Evolutionary conservation across 2,888 invertebrate genomes (phyloP).

Genomic region (Drosophila infuscata): DNA sequence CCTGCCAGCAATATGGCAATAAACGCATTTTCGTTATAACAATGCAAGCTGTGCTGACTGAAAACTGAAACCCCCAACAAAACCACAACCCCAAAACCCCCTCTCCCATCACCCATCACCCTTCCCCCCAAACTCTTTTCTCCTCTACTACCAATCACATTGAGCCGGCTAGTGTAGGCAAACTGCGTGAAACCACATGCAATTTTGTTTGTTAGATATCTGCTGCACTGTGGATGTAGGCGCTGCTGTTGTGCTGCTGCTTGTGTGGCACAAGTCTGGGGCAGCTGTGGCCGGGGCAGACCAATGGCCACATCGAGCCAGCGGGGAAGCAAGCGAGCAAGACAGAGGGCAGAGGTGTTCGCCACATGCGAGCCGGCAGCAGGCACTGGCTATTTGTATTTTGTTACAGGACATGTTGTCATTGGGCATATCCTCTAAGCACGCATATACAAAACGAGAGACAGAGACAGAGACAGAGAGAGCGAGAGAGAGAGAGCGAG

Average conservation of each 20-base stretch:
- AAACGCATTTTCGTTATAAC: slow-evolving; percentile 68
- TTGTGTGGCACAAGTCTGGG: slow-evolving; percentile 20
- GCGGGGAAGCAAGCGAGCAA: not conserved
- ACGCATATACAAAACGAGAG: slow-evolving; percentile 4
- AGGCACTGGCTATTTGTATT: slow-evolving; percentile 65
- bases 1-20: slow-evolving; percentile 64
- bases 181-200: slow-evolving; percentile 70
- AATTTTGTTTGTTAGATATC: slow-evolving; percentile 56
- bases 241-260: slow-evolving; percentile 10
- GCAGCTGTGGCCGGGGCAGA: slow-evolving; percentile 7
- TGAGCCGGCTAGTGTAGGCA: slow-evolving; percentile 35
- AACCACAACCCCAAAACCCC: not conserved
- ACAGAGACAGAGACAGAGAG: not conserved
- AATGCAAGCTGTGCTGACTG: slow-evolving; percentile 36
- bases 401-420: slow-evolving; percentile 71
- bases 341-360: slow-evolving; percentile 49
- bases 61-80: slow-evolving; percentile 12
- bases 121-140: not conserved
- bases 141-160: slow-evolving; percentile 3
- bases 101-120: not conserved
- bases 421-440: slow-evolving; percentile 61
- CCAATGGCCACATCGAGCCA: slow-evolving; percentile 19
- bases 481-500: not conserved
- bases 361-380: slow-evolving; percentile 43
- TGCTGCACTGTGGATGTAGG: slow-evolving; percentile 38